Conservation (phyloP, 2,113 vertebrate species). For the Carassius auratus region DNA sequence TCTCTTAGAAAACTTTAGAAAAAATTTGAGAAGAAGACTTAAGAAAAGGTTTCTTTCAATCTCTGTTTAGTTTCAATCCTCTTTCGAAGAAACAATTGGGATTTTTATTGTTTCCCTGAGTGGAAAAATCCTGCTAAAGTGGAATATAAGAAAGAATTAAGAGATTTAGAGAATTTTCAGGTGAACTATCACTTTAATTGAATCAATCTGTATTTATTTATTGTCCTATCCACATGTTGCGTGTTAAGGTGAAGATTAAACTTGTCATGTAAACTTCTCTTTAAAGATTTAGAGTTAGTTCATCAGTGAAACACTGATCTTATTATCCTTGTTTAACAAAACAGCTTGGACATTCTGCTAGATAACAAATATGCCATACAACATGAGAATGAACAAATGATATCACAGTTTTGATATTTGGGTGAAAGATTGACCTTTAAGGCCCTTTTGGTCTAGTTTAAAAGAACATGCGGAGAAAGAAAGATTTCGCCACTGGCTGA, state of each 20-base stretch:
- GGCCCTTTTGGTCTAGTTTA: not conserved
- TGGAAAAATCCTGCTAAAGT: constrained; percentile 76
- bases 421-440: not conserved
- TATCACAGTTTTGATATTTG: too few relatives aligned
- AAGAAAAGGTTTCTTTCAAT: not conserved
- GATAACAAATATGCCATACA: too few relatives aligned
- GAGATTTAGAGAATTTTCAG: too few relatives aligned
- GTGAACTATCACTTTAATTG: not conserved
- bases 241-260: too few relatives aligned
- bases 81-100: not conserved
- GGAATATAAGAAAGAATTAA: constrained; percentile 14
- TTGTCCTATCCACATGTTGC: too few relatives aligned
- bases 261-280: too few relatives aligned
- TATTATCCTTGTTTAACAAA: too few relatives aligned
- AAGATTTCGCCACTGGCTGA: not conserved
- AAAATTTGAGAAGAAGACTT: not conserved
- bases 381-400: too few relatives aligned
- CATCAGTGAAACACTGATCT: too few relatives aligned
- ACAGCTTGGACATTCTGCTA: too few relatives aligned
- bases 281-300: too few relatives aligned
- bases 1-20: too few relatives aligned
- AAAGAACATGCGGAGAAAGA: not conserved
- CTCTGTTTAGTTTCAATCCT: not conserved
- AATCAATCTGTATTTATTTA: not conserved
- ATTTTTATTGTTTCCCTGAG: constrained; percentile 49